Percentiles rank a stretch among this genome's conserved stretches.
phyloP scores from a whole-genome alignment of 2,113 vertebrate genomes.

The Himantopus leucocephalus region DNA sequence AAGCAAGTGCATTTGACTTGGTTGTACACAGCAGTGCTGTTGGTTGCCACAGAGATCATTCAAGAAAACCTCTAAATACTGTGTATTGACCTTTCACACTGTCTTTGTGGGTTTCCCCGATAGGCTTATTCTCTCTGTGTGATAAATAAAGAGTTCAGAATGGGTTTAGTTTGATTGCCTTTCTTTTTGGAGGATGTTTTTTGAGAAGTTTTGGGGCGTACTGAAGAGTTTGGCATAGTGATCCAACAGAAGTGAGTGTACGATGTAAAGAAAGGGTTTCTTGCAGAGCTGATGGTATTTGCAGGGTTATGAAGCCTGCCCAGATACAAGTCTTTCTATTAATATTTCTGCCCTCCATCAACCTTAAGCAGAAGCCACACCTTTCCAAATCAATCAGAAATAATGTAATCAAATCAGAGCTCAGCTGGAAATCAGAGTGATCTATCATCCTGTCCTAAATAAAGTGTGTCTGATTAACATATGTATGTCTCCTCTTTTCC shows the following conservation, averaged over 20 bases:
- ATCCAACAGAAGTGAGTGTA: neutral
- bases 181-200: neutral
- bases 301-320: neutral
- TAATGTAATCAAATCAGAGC: neutral
- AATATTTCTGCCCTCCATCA: neutral
- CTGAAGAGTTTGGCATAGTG: fast-evolving
- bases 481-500: neutral
- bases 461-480: neutral
- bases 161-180: neutral
- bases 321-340: neutral
- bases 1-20: neutral
- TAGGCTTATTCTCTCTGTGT: neutral
- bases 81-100: neutral
- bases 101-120: neutral
- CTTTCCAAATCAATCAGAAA: neutral
- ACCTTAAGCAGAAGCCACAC: neutral
- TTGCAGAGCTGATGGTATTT: neutral
- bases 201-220: neutral
- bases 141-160: neutral
- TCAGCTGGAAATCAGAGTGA: neutral
- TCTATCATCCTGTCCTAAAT: neutral
- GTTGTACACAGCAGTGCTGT: neutral
- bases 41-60: neutral
- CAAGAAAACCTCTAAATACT: neutral
- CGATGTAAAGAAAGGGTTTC: neutral